These are phyloP conservation scores for Microctonus brassicae DNA, from an alignment of 2,888 invertebrate species.

Conservation along the genomic window DNA sequence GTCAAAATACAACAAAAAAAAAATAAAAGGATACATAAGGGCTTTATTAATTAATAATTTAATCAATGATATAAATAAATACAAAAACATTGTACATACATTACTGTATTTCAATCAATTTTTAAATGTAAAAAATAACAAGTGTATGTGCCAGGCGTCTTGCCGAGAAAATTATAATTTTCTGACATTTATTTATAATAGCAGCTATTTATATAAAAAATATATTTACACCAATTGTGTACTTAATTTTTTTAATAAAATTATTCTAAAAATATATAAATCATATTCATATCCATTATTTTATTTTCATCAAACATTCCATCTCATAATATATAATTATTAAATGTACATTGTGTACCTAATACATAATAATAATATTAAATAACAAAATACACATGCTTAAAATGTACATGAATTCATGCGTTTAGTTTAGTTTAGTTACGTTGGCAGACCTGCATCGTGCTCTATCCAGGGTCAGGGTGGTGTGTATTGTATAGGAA, in stretches of 20 bases:
- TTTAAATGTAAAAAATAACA: conserved; percentile 34
- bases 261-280: conserved; percentile 28
- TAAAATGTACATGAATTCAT: not conserved
- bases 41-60: not conserved
- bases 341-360: too few species aligned
- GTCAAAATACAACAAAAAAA: not conserved
- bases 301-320: not conserved
- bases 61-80: conserved; percentile 22
- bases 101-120: conserved; percentile 50
- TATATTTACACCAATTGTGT: conserved; percentile 49
- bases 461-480: not conserved
- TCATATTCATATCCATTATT: not conserved
- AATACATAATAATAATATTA: not conserved
- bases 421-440: not conserved
- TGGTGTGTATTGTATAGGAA: not conserved
- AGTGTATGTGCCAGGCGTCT: conserved; percentile 64
- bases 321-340: not conserved
- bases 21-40: not conserved
- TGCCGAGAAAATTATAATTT: conserved; percentile 54
- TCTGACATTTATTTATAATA: conserved; percentile 53
- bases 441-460: not conserved
- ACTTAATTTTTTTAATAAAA: conserved; percentile 47
- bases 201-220: conserved; percentile 60
- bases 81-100: conserved; percentile 59
- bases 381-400: not conserved